Evolutionary conservation across 2,113 vertebrate genomes (phyloP), one percentile per base, ranked within the genome.

Genomic region (Pseudopipra pipra): DNA sequence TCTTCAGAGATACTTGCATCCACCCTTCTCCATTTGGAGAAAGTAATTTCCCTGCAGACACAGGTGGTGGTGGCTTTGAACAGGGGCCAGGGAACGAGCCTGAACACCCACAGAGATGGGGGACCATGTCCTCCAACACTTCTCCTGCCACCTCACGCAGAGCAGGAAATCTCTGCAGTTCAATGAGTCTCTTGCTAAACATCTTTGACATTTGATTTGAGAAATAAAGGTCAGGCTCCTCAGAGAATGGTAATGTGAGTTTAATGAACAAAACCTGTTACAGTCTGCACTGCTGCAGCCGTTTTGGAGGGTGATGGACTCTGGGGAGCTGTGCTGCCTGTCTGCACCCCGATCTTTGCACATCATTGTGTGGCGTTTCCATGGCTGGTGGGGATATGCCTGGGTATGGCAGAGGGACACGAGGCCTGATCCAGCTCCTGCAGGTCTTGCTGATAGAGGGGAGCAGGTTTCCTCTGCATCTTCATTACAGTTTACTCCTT

Each of bases 141-240:
- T 43, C 41, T 65, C 44, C 71, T 59, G 55, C 44, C n/a, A 22
- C 49, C 28, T 52, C 78, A 22, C 2, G 5, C 54, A 43, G 49
- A 61, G 78, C 5, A 1, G 56, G 18, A 92, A 23, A 73, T 84
- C 62, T 30, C 75, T 63, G 76, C 91, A 78, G 73, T 39, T 90
- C 83, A 78, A 14, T 1, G 14, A 81, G 68, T 41, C 35, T 90
- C 68, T 41, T 63, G 52, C 73, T 81, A 67, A 95, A 61, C 43
- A 68, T 74, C 72, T 63, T 78, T 93, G 93, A 92, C 83, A 95
- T 95, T 96, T 96, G 94, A 81, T 92, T 86, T 78, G 61, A 90
- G 79, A 52, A 92, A 77, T 74, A 96, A 95, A 96, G 83, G 86
- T 95, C 91, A 95, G 83, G 43, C 23, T 94, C 79, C 59, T 76